phyloP scores from a whole-genome alignment of 2,113 vertebrate species.

The Petrocephalus zakoni region DNA sequence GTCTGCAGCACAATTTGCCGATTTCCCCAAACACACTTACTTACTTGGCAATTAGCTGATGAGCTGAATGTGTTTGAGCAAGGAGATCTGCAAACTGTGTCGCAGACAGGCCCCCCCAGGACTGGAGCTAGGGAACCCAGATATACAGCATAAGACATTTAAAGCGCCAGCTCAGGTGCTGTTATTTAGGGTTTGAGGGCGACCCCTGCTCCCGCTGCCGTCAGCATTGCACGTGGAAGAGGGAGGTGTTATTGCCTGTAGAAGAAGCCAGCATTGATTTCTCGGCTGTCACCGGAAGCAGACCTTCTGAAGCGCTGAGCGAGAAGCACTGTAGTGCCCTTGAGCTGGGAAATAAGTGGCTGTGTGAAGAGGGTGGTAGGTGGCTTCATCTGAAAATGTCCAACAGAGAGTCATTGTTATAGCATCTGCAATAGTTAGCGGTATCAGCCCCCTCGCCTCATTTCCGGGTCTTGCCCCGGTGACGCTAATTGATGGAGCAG shows the following conservation, averaged over 20 bases:
- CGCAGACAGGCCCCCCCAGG: not conserved
- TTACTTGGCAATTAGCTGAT: not conserved
- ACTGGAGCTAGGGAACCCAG: not conserved
- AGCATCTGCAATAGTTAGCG: not conserved
- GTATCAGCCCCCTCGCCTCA: not conserved
- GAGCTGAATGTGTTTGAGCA: not conserved
- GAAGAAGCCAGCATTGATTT: not conserved
- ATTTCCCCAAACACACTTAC: not conserved
- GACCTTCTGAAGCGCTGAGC: not conserved
- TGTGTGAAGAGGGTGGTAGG: not conserved
- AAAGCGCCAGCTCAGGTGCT: not conserved
- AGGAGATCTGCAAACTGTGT: not conserved
- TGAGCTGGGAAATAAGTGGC: not conserved
- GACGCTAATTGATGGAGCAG: not conserved
- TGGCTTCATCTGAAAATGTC: not conserved
- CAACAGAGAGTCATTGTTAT: not conserved
- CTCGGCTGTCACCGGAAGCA: not conserved
- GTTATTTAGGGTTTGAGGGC: not conserved
- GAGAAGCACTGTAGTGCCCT: not conserved
- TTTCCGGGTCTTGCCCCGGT: not conserved
- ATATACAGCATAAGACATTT: not conserved
- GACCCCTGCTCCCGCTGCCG: not conserved
- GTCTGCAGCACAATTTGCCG: not conserved
- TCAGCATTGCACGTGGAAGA: not conserved
- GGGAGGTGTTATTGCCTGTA: conserved; percentile 1